phyloP scores from a whole-genome alignment of 2,888 invertebrate genomes.

The Chrysomela aeneicollis region DNA sequence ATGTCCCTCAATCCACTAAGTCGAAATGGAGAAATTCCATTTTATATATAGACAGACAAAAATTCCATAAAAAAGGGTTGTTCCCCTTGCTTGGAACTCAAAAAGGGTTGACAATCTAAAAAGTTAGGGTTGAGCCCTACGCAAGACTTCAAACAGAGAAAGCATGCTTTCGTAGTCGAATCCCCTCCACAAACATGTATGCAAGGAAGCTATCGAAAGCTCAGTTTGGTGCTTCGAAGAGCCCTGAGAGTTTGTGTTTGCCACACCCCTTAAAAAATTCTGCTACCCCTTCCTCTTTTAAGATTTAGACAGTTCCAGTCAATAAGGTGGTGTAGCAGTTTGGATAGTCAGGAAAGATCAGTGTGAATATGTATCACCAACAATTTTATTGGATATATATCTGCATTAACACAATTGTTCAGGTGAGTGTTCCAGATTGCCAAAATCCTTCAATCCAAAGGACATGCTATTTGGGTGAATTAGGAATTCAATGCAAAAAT shows the following conservation, averaged over 20 bases:
- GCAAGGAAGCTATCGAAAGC: slow-evolving; percentile 34
- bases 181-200: slow-evolving; percentile 40
- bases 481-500: no score
- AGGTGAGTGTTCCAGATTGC: no score
- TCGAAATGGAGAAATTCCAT: neutral
- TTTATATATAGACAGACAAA: neutral
- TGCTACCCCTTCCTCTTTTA: neutral
- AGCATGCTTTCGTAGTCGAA: slow-evolving; percentile 28
- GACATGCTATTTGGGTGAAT: no score
- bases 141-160: slow-evolving; percentile 33
- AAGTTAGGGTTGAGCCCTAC: slow-evolving; percentile 43
- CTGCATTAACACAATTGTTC: no score
- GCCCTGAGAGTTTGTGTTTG: slow-evolving; percentile 45
- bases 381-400: no score
- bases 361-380: no score
- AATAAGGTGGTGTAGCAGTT: neutral
- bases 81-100: neutral
- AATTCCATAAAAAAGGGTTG: neutral
- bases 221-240: slow-evolving; percentile 38
- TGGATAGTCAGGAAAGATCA: no score
- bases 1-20: neutral
- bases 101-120: slow-evolving; percentile 20
- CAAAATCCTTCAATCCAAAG: no score
- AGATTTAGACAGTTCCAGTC: neutral
- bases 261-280: slow-evolving; percentile 2